Percentiles rank a stretch among this genome's conserved stretches.
Evolutionary conservation across 2,113 vertebrate genomes (phyloP).

Genomic region (Malurus elegans): DNA sequence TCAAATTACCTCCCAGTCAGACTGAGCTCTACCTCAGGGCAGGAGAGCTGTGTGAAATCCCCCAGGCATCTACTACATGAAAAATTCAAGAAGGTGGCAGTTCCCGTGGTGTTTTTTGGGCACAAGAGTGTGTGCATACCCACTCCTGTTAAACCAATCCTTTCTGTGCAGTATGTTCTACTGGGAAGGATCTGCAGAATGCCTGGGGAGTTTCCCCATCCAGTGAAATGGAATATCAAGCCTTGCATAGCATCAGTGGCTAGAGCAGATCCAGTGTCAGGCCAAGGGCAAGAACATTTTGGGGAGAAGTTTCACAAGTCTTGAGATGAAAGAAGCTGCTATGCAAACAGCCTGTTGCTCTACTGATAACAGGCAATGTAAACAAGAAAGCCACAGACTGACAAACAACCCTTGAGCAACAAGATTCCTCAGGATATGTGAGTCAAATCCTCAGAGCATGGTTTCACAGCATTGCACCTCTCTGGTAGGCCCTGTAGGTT

Average conservation of each 20-base stretch:
- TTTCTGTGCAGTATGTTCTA: neutral
- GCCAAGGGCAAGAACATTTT: neutral
- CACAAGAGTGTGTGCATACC: neutral
- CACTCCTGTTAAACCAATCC: neutral
- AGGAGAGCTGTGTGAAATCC: neutral
- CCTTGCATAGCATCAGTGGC: neutral
- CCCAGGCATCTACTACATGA: neutral
- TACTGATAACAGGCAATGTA: slow-evolving; percentile 8
- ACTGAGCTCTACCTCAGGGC: neutral
- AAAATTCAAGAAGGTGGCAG: neutral
- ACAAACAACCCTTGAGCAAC: neutral
- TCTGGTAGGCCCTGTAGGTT: neutral
- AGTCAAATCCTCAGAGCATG: neutral
- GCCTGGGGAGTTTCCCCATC: neutral
- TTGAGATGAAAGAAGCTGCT: neutral
- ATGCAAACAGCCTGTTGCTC: neutral
- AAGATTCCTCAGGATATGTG: neutral
- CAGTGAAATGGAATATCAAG: neutral
- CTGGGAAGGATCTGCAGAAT: neutral
- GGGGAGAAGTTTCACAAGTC: neutral
- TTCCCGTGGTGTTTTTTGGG: rapidly evolving
- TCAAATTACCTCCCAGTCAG: neutral
- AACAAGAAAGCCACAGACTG: neutral
- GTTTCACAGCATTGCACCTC: neutral
- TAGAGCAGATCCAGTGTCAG: neutral